Evolutionary conservation across 2,888 invertebrate species (phyloP), one percentile per base, ranked within the genome.

Genomic region (Dasysyrphus tricinctus): DNA sequence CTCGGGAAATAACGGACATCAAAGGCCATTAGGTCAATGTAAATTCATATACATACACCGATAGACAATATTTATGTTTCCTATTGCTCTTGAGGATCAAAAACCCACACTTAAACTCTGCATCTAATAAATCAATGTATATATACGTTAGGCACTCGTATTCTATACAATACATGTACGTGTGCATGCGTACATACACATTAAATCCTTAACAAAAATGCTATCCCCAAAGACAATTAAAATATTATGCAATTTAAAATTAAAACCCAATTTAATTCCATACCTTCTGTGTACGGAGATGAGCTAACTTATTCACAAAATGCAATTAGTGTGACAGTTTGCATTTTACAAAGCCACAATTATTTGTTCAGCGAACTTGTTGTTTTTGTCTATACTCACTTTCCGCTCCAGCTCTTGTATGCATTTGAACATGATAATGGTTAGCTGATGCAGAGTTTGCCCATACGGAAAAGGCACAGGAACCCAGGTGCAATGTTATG

Each of bases 261-360:
- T 69, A 51, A 69, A 69, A 69, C 8, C 69, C 69, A 69, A 69
- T 69, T 39, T 42, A 51, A 67, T 32, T 47, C 67, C 19, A 67
- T 9, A 54, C 51, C 69, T 69, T 39, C 9, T 29, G 29, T 47
- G 9, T 19, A 0, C 29, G 14, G n/a, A 32, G 16, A 32, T 57
- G 39, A 24, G 24, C 37, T 54, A 51, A 54, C 69, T 49, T 69
- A 69, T 75, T 70, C 57, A 12, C 65, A 63, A 76, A 69, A 80
- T 76, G 75, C 75, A 80, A 84, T 84, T 84, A 80, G 83, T 84
- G 83, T 70, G 80, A 84, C 75, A 75, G 56, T 84, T 83, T 80
- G 70, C 75, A 84, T 65, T 84, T 72, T 57, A 61, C 69, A 72
- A 80, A 75, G 51, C 83, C 80, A 65, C 69, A 75, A 75, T 80